phyloP scores from a whole-genome alignment of 2,113 vertebrate species.

The Nannospalax galili region DNA sequence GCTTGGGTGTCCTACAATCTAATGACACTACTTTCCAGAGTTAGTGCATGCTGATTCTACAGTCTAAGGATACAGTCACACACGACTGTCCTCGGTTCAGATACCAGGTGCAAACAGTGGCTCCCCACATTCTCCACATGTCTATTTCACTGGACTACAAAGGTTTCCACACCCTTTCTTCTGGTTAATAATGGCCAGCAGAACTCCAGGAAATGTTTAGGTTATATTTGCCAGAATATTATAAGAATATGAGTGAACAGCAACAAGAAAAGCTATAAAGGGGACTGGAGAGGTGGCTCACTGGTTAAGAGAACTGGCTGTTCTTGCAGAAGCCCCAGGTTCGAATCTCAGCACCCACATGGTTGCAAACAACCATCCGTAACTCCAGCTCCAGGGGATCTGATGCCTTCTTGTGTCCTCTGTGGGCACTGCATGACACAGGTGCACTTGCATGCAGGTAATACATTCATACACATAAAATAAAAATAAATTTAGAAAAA shows the following conservation, averaged over 20 bases:
- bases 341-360: no score
- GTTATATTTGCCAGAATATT: background rate
- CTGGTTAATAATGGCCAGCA: background rate
- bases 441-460: no score
- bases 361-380: no score
- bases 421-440: no score
- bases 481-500: no score
- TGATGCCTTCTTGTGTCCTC: no score
- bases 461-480: no score
- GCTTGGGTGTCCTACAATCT: background rate
- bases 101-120: background rate
- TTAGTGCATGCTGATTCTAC: background rate
- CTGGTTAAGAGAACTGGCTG: no score
- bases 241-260: background rate
- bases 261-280: background rate
- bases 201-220: background rate
- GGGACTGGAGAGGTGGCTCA: no score
- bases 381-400: no score
- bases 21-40: background rate
- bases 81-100: background rate
- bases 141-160: background rate
- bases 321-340: no score
- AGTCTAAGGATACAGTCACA: background rate
- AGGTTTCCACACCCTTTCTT: background rate
- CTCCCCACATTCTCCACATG: background rate